Evolutionary conservation across 2,113 vertebrate species (phyloP).

Genomic region (Bambusicola thoracicus): DNA sequence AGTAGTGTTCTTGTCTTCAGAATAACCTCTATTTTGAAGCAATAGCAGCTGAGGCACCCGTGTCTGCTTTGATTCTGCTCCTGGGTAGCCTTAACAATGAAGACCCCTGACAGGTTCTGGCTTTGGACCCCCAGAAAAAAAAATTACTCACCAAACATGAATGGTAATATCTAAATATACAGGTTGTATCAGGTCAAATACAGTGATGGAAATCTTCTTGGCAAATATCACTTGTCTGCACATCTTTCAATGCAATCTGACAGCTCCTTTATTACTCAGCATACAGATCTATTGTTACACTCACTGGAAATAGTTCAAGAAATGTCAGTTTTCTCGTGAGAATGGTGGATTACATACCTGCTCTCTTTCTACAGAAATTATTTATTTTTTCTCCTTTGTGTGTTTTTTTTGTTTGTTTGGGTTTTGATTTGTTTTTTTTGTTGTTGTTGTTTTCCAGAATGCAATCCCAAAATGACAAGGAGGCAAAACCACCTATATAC

Average conservation of each 20-base stretch:
- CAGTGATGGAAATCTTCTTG: not conserved
- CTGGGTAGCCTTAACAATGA: not conserved
- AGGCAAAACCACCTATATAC: not conserved
- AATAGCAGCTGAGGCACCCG: not conserved
- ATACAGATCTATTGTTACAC: not conserved
- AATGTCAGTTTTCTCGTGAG: not conserved
- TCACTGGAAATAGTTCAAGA: not conserved
- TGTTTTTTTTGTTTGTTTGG: not conserved
- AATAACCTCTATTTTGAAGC: not conserved
- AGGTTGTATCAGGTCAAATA: not conserved
- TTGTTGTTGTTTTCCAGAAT: not conserved
- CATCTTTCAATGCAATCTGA: not conserved
- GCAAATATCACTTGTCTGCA: not conserved
- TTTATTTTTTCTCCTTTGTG: not conserved
- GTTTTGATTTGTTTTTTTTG: not conserved
- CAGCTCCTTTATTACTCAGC: not conserved
- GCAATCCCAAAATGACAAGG: not conserved
- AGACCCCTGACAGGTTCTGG: not conserved
- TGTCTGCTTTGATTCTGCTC: not conserved
- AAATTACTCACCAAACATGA: not conserved
- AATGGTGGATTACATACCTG: not conserved
- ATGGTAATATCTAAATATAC: not conserved
- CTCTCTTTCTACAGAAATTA: not conserved
- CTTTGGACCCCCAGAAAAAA: not conserved
- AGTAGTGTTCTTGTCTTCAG: not conserved